Percentiles rank a stretch among this genome's conserved stretches.
phyloP scores from a whole-genome alignment of 2,797 vertebrate genomes.

The Octomys mimax region DNA sequence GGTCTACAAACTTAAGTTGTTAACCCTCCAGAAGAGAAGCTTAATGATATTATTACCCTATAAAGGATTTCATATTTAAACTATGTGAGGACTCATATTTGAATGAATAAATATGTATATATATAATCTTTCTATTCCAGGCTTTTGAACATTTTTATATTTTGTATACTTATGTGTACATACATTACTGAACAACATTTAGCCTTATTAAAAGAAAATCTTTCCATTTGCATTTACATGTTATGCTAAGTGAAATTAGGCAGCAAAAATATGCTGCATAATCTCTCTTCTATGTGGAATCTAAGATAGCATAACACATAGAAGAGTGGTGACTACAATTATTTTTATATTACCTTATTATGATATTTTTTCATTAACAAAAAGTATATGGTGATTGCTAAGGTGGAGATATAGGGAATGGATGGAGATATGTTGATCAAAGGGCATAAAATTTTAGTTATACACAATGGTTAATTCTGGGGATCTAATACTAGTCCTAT shows the following conservation, averaged over 20 bases:
- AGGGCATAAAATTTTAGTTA: background rate
- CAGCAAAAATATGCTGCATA: background rate
- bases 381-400: background rate
- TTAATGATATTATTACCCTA: too few species aligned
- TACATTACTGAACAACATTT: background rate
- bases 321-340: background rate
- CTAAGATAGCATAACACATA: background rate
- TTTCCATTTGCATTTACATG: background rate
- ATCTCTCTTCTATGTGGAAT: background rate
- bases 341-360: background rate
- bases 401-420: fast-evolving
- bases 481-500: background rate
- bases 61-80: background rate
- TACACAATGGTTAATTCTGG: background rate
- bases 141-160: background rate
- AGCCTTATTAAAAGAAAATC: background rate
- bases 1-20: too few species aligned
- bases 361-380: background rate
- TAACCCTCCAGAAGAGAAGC: too few species aligned
- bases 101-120: background rate
- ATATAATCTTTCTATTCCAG: background rate
- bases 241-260: background rate
- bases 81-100: background rate
- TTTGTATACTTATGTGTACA: background rate
- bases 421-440: background rate